Base-by-base conservation (phyloP, 2,797 vertebrate genomes). In the Rhodeus uyekii region DNA sequence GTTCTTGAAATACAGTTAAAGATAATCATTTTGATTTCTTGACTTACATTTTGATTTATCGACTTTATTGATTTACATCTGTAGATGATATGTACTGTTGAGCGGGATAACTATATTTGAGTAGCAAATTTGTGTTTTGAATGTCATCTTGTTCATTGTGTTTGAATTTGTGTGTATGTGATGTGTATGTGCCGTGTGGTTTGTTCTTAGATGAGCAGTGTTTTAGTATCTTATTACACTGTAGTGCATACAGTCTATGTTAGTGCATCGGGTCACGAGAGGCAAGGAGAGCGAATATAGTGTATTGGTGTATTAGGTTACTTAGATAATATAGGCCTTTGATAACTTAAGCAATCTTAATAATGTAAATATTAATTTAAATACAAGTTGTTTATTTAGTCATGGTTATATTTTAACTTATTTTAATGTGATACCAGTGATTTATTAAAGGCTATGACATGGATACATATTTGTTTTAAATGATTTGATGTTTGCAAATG, bases 241-340 rank as follows among this genome's bases (percentile, higher is more conserved):
- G 58, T 77, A 38, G n/a, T 86, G 75, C 77, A 86, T 83, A 84
- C 64, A 79, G 84, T 86, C 81, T 81, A 81, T 82, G 82, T 36
- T 69, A 73, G 38, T 83, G 84, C 83, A 88, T 82, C 84, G 85
- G 87, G 87, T 87, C 88, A 88, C 13, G 10, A 61, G 65, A 73
- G 76, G 60, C 24, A 74, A 64, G 39, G 36, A 46, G 34, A 81
- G 60, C 68, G 50, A 67, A 77, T 81, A 34, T 55, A 79, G 83
- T 80, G 75, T 78, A 87, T 68, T 34, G 63, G 22, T 48, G 22
- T 78, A 27, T 81, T 63, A 24, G 32, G 22, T 50, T 81, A 34
- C 79, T 64, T 24, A 39, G 7, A 44, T 60, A 44, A 69, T 71
- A 71, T 34, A 2, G 53, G 5, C 65, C 29, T 42, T 69, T 16